phyloP scores from a whole-genome alignment of 2,797 vertebrate species.

The Staurois parvus region DNA sequence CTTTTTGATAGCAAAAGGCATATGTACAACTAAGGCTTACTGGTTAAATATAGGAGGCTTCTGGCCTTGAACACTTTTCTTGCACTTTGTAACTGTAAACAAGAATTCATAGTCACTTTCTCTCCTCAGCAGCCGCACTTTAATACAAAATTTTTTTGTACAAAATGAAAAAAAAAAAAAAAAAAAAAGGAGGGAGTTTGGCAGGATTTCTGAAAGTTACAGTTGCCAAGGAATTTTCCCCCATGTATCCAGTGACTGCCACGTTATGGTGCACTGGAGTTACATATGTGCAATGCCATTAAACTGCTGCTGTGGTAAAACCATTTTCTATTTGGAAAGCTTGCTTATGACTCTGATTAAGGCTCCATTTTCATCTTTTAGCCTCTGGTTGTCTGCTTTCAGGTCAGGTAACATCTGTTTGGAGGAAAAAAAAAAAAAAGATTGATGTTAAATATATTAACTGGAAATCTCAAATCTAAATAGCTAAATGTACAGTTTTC shows the following conservation, averaged over 20 bases:
- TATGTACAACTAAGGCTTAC: conserved; percentile 99
- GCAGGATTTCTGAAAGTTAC: conserved; percentile 80
- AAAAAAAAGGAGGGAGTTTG: conserved; percentile 79
- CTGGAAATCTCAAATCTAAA: neutral
- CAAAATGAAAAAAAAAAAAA: conserved; percentile 73
- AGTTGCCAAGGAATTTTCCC: conserved; percentile 75
- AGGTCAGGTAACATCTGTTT: conserved; percentile 96
- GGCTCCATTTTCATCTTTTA: conserved; percentile 99
- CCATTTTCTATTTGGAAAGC: conserved; percentile 93
- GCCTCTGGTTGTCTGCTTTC: conserved; percentile 99
- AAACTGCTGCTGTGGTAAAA: conserved; percentile 80
- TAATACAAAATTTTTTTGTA: conserved; percentile 82
- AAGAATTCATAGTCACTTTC: conserved; percentile 85
- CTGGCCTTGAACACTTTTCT: conserved; percentile 87
- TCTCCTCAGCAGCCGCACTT: conserved; percentile 85
- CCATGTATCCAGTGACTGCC: conserved; percentile 76
- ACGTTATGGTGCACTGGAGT: conserved; percentile 78
- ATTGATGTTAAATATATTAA: neutral
- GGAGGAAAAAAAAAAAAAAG: conserved; percentile 64
- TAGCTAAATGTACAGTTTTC: neutral
- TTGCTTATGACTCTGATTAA: conserved; percentile 99
- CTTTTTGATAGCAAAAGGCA: conserved; percentile 83
- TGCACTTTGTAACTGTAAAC: conserved; percentile 89
- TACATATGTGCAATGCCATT: conserved; percentile 90
- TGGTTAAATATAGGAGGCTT: conserved; percentile 96